phyloP scores from a whole-genome alignment of 1,140 invertebrate species.

The Drosophila prosaltans region DNA sequence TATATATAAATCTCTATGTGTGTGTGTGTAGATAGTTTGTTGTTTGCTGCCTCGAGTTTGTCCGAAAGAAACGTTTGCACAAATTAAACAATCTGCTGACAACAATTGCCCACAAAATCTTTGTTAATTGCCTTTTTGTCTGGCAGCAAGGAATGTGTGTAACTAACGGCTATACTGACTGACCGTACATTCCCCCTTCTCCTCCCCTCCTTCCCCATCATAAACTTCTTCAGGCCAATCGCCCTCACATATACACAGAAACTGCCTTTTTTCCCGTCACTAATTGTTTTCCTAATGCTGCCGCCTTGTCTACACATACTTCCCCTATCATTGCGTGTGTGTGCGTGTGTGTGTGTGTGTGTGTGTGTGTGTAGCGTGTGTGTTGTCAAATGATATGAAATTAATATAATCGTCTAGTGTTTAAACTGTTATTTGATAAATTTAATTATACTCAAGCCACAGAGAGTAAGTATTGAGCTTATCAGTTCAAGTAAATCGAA shows the following conservation, averaged over 20 bases:
- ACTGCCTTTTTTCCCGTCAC: conserved; percentile 11
- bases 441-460: conserved; percentile 42
- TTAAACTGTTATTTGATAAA: conserved; percentile 41
- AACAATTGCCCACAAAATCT: conserved; percentile 65
- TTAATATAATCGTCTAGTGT: conserved; percentile 50
- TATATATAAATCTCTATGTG: background rate
- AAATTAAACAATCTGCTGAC: conserved; percentile 66
- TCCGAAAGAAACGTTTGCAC: conserved; percentile 28
- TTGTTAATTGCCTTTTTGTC: conserved; percentile 66
- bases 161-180: conserved; percentile 34
- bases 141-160: conserved; percentile 35
- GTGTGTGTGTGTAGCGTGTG: conserved; percentile 16
- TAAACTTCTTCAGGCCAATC: background rate
- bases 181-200: background rate
- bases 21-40: conserved; percentile 37
- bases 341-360: background rate
- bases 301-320: conserved; percentile 11
- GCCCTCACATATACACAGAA: background rate
- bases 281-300: conserved; percentile 34
- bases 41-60: conserved; percentile 30
- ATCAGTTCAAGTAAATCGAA: background rate
- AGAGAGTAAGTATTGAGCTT: background rate
- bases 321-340: background rate
- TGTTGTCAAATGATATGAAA: conserved; percentile 41
- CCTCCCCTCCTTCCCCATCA: no score